Percentiles rank a stretch among this genome's conserved stretches.
Evolutionary conservation across 2,113 vertebrate species (phyloP).

Genomic region (Ancistrus triradiatus): DNA sequence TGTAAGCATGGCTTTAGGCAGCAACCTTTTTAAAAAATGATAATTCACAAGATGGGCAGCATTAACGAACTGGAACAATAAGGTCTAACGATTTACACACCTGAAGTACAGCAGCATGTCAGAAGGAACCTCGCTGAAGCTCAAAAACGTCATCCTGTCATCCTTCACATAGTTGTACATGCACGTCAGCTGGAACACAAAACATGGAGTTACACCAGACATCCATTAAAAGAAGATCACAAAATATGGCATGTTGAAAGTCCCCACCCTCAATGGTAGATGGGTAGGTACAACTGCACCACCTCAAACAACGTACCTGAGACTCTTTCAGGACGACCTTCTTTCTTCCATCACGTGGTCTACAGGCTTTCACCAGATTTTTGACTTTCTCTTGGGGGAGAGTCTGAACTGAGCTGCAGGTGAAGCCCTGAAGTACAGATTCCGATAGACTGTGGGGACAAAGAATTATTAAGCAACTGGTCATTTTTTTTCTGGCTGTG

Average conservation of each 20-base stretch:
- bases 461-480: no score
- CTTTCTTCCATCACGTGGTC: constrained; percentile 24
- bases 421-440: constrained; percentile 59
- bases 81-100: constrained; percentile 45
- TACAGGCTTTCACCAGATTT: constrained; percentile 44
- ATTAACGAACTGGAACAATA: no score
- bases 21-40: neutral
- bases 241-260: no score
- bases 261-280: no score
- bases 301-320: constrained; percentile 1
- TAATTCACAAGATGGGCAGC: no score
- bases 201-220: neutral
- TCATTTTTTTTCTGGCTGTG: neutral
- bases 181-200: constrained; percentile 57
- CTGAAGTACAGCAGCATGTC: constrained; percentile 62
- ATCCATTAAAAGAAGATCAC: no score
- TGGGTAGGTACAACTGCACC: no score
- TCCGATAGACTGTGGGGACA: constrained; percentile 52
- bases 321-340: constrained; percentile 51
- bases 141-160: constrained; percentile 15
- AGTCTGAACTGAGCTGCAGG: constrained; percentile 41
- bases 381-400: constrained; percentile 9
- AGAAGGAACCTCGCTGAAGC: constrained; percentile 57
- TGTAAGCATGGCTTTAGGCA: no score
- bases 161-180: constrained; percentile 57